phyloP scores from a whole-genome alignment of 2,888 invertebrate species.

The Tanypteryx hageni region DNA sequence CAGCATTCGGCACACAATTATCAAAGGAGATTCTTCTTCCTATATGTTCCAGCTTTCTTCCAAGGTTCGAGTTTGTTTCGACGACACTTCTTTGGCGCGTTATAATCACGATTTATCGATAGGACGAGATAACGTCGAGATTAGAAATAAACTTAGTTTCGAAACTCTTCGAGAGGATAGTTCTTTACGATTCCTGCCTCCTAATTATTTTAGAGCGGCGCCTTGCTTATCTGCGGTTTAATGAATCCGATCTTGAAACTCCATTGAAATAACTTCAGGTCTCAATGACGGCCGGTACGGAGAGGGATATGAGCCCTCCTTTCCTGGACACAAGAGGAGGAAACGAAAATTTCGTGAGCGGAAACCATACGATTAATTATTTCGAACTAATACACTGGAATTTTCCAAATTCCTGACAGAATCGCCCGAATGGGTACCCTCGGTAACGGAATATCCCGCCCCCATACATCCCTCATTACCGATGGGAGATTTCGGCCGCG shows the following conservation, averaged over 20 bases:
- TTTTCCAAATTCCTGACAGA: background rate
- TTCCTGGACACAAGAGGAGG: background rate
- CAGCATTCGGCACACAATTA: background rate
- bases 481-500: background rate
- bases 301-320: background rate
- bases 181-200: background rate
- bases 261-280: background rate
- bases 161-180: background rate
- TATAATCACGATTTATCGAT: background rate
- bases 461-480: background rate
- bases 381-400: background rate
- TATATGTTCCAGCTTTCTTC: background rate
- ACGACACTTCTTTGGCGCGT: background rate
- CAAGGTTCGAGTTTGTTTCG: background rate
- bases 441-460: background rate
- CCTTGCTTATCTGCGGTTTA: background rate
- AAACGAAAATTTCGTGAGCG: background rate
- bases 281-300: background rate
- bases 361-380: background rate
- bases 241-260: background rate
- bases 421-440: background rate
- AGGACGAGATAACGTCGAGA: background rate
- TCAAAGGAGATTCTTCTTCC: background rate
- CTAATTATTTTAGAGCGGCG: background rate
- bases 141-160: background rate